Conservation (phyloP, 1,140 invertebrate genomes). For the Zaprionus vittiger region DNA sequence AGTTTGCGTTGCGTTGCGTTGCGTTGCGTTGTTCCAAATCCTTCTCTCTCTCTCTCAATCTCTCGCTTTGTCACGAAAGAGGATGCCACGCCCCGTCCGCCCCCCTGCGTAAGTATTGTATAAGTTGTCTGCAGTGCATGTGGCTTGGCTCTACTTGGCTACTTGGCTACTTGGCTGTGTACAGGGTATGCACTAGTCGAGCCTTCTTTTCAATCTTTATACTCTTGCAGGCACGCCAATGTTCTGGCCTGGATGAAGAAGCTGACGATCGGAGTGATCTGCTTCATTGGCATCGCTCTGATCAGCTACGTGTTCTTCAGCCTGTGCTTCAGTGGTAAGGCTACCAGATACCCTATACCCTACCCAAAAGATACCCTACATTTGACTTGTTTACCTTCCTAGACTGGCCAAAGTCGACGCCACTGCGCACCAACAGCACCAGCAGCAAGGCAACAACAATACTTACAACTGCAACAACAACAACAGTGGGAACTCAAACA, state of each 20-base stretch:
- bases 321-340: conserved; percentile 79
- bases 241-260: conserved; percentile 81
- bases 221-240: conserved; percentile 69
- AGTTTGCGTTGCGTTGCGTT: conserved; percentile 5
- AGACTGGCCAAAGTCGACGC: conserved; percentile 78
- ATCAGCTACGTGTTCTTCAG: conserved; percentile 80
- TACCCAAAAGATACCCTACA: neutral
- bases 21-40: neutral
- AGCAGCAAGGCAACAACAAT: conserved; percentile 55
- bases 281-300: conserved; percentile 79
- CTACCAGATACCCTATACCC: conserved; percentile 34
- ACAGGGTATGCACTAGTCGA: neutral
- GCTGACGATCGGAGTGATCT: conserved; percentile 78
- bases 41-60: neutral
- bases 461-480: conserved; percentile 5
- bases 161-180: neutral
- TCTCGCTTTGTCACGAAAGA: neutral
- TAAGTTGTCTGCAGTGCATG: neutral
- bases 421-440: conserved; percentile 49
- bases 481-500: neutral
- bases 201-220: neutral
- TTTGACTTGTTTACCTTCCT: neutral
- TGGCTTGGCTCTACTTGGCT: conserved; percentile 1
- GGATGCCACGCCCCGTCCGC: neutral
- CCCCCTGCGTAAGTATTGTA: neutral